A percentile compares a stretch with the other conserved stretches of the same genome.
These are phyloP conservation scores for Harpagus bidentatus DNA, from an alignment of 2,113 vertebrate genomes.

Conservation along the genomic window DNA sequence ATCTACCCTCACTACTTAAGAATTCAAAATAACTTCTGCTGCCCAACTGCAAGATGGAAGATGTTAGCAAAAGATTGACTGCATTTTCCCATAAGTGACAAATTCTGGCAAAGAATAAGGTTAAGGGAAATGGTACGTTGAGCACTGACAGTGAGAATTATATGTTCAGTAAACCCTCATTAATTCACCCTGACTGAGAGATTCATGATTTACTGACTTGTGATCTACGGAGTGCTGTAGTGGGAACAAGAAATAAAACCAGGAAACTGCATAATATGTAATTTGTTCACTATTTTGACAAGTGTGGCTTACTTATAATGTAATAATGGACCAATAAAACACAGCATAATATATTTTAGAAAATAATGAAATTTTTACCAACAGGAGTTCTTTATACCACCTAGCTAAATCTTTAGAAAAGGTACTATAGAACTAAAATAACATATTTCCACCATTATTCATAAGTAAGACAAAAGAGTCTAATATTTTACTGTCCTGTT, in stretches of 20 bases:
- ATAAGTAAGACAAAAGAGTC: not conserved
- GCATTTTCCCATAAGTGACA: conserved; percentile 9
- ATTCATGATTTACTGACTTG: conserved; percentile 20
- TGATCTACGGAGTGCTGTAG: not conserved
- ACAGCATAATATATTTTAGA: not conserved
- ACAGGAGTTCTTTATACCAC: not conserved
- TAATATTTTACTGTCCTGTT: not conserved
- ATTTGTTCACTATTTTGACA: conserved; percentile 31
- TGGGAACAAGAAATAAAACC: not conserved
- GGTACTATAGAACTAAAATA: not conserved
- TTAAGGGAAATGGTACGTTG: not conserved
- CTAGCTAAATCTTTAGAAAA: not conserved
- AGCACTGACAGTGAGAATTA: conserved; percentile 24
- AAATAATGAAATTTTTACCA: not conserved
- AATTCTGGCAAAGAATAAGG: not conserved
- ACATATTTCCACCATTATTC: not conserved
- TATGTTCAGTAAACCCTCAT: conserved; percentile 26
- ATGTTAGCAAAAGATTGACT: not conserved
- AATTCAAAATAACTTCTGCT: conserved; percentile 27
- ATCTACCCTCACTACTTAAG: not conserved
- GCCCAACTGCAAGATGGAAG: conserved; percentile 31
- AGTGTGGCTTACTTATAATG: not conserved
- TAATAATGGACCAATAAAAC: conserved; percentile 8
- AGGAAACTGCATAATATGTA: not conserved
- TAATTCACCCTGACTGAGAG: not conserved